These are phyloP conservation scores for Drosophila seclusa DNA, from an alignment of 2,888 invertebrate species.

Conservation along the genomic window DNA sequence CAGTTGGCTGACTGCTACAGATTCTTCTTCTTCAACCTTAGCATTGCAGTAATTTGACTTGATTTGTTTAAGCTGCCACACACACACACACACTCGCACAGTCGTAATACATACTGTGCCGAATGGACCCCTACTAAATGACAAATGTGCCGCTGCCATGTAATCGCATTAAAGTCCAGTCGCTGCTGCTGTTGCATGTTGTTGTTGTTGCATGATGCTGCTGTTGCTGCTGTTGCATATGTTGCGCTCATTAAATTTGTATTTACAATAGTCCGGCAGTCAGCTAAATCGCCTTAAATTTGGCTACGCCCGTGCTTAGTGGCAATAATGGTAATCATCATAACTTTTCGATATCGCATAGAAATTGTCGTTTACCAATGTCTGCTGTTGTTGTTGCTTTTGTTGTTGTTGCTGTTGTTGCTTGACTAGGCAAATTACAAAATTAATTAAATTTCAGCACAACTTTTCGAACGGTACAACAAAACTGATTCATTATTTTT, in stretches of 20 bases:
- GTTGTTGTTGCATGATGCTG: slow-evolving; percentile 25
- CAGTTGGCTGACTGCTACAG: slow-evolving; percentile 70
- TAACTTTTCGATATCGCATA: slow-evolving; percentile 68
- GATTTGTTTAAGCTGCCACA: slow-evolving; percentile 77
- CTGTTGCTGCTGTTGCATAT: slow-evolving; percentile 66
- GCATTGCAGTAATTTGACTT: slow-evolving; percentile 77
- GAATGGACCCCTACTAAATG: slow-evolving; percentile 62
- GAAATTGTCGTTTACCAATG: slow-evolving; percentile 49
- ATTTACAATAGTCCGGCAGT: slow-evolving; percentile 71
- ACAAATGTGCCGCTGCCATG: slow-evolving; percentile 79
- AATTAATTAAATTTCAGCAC: slow-evolving; percentile 79
- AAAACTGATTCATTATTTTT: slow-evolving; percentile 40
- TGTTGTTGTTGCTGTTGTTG: slow-evolving; percentile 8
- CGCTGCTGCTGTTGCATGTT: slow-evolving; percentile 30
- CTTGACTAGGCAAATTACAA: slow-evolving; percentile 73
- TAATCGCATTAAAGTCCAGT: slow-evolving; percentile 75
- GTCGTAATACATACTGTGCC: slow-evolving; percentile 2
- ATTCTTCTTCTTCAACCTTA: slow-evolving; percentile 60
- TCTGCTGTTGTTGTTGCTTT: background rate
- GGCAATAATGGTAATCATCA: slow-evolving; percentile 73
- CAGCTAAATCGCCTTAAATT: slow-evolving; percentile 73
- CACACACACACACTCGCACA: slow-evolving; percentile 38
- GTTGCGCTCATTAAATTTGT: slow-evolving; percentile 79
- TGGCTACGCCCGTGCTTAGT: slow-evolving; percentile 73
- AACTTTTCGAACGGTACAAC: slow-evolving; percentile 70